Conservation (phyloP, 2,113 vertebrate species). For the Hydrochoerus hydrochaeris region DNA sequence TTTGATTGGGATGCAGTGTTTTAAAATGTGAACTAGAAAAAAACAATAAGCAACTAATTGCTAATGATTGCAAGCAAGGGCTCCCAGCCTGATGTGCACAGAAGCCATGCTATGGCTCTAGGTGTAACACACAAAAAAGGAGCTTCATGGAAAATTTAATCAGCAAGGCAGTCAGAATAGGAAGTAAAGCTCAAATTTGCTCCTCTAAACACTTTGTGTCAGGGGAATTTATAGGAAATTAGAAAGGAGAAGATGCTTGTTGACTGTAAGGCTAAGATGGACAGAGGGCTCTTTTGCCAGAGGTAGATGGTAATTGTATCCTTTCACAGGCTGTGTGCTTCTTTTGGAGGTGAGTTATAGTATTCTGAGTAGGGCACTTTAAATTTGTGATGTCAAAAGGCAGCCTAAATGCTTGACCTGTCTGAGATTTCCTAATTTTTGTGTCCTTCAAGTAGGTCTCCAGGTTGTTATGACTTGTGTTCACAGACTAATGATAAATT, state of each 20-base stretch:
- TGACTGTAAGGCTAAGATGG: too few relatives aligned
- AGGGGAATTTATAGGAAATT: background rate
- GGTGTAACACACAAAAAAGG: background rate
- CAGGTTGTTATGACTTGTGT: background rate
- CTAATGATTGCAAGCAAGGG: too few relatives aligned
- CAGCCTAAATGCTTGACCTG: background rate
- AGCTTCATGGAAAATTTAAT: background rate
- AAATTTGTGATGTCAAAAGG: background rate
- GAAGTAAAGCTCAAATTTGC: background rate
- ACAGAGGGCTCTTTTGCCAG: background rate
- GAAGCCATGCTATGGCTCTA: too few relatives aligned
- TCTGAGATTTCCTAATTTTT: background rate
- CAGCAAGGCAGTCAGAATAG: background rate
- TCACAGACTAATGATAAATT: background rate
- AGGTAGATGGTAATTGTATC: rapidly evolving
- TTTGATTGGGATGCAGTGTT: background rate
- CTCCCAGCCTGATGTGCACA: background rate
- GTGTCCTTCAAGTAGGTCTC: background rate
- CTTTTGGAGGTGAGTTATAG: background rate
- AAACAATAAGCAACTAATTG: background rate
- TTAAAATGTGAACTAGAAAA: background rate
- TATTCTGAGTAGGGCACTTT: background rate
- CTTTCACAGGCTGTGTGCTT: background rate
- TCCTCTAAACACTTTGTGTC: background rate
- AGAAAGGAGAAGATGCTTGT: background rate